Evolutionary conservation across 2,888 invertebrate genomes (phyloP).

Genomic region (Sminthurinus aureus): DNA sequence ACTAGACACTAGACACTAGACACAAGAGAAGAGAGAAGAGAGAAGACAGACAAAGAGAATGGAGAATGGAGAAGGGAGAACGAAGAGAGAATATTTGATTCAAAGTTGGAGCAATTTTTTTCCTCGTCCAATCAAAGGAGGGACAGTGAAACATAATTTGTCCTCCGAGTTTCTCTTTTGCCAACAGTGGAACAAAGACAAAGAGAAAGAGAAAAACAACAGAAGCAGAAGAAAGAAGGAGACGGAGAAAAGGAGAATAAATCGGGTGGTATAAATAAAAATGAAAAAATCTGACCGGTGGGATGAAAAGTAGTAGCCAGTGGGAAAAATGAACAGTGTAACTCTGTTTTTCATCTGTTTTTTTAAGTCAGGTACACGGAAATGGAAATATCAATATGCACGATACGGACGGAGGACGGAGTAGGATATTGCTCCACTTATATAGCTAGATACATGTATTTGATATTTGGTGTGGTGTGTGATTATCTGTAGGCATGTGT

Average conservation of each 20-base stretch:
- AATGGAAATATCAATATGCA: neutral
- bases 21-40: too few relatives aligned
- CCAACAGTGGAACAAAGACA: neutral
- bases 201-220: neutral
- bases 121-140: constrained; percentile 20
- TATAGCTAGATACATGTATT: too few relatives aligned
- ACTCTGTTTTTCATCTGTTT: too few relatives aligned
- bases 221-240: neutral
- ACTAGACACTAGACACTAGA: neutral
- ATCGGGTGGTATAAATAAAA: constrained; percentile 27
- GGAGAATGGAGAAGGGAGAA: neutral
- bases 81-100: constrained; percentile 15
- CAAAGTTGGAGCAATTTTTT: constrained; percentile 18
- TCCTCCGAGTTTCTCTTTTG: too few relatives aligned
- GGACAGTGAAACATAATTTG: constrained; percentile 3
- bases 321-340: too few relatives aligned
- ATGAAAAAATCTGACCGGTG: constrained; percentile 35
- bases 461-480: too few relatives aligned
- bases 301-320: neutral
- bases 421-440: too few relatives aligned
- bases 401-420: too few relatives aligned
- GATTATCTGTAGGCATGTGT: too few relatives aligned
- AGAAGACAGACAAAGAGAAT: too few relatives aligned
- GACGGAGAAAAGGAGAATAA: constrained; percentile 20
- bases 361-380: neutral